These are phyloP conservation scores for Grus americana DNA, from an alignment of 2,113 vertebrate species.

Conservation along the genomic window DNA sequence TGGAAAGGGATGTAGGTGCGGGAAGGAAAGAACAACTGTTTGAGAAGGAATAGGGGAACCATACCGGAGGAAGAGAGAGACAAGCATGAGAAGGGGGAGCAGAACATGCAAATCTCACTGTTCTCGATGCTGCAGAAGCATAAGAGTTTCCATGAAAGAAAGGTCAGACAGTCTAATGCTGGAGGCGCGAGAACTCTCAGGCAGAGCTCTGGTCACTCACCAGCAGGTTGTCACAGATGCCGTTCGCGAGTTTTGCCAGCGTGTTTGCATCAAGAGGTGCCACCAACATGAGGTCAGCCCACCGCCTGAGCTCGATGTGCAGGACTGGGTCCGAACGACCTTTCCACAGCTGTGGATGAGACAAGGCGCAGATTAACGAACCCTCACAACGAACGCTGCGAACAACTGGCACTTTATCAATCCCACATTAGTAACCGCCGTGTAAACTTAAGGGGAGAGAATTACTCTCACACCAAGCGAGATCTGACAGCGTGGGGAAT, in stretches of 20 bases:
- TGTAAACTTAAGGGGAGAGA: background rate
- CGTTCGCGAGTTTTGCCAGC: slow-evolving; percentile 90
- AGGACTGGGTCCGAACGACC: slow-evolving; percentile 88
- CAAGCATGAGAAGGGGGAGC: background rate
- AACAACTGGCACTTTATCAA: background rate
- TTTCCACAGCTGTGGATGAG: slow-evolving; percentile 83
- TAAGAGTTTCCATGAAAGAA: background rate
- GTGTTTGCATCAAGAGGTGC: slow-evolving; percentile 97
- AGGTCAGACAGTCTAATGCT: background rate
- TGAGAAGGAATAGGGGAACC: background rate
- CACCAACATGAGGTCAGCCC: slow-evolving; percentile 91
- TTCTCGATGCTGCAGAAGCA: background rate
- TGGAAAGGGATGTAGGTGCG: background rate
- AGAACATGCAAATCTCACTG: background rate
- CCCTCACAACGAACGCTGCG: background rate
- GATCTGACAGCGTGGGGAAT: background rate
- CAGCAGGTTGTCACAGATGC: slow-evolving; percentile 96
- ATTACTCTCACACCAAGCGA: background rate
- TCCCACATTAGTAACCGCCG: background rate
- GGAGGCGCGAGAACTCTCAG: background rate
- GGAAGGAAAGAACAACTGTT: background rate
- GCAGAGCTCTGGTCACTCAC: slow-evolving; percentile 73
- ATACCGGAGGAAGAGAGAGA: background rate
- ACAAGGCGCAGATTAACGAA: background rate
- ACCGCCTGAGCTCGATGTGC: slow-evolving; percentile 92